Evolutionary conservation across 2,113 vertebrate genomes (phyloP).

Genomic region (Mesitornis unicolor): DNA sequence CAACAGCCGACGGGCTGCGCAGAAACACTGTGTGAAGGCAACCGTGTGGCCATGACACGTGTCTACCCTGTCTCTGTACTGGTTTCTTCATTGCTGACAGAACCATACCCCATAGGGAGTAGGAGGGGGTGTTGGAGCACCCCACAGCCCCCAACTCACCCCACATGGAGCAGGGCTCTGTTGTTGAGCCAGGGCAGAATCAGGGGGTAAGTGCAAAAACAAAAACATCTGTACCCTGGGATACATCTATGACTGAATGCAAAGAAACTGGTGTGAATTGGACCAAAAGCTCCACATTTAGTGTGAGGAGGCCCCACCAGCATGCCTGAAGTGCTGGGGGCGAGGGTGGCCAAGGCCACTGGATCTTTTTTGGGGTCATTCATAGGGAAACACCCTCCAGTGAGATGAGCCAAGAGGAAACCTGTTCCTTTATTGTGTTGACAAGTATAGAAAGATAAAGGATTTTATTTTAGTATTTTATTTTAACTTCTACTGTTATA

Average conservation of each 20-base stretch:
- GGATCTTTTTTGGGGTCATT: background rate
- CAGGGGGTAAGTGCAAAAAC: background rate
- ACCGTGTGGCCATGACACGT: rapidly evolving
- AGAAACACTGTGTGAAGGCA: background rate
- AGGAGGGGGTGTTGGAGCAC: background rate
- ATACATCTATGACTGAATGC: background rate
- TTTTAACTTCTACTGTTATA: background rate
- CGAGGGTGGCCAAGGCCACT: no score
- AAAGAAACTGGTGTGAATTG: background rate
- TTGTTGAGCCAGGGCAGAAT: background rate
- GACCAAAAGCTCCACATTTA: background rate
- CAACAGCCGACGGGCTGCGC: rapidly evolving
- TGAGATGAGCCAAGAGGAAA: background rate
- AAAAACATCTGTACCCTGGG: rapidly evolving
- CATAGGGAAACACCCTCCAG: background rate
- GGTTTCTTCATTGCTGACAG: background rate
- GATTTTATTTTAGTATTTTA: background rate
- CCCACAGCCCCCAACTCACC: background rate
- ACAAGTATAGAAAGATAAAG: background rate
- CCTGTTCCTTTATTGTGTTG: background rate
- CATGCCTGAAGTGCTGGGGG: background rate
- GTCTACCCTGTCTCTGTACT: background rate
- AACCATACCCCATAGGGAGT: background rate
- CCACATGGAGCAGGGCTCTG: rapidly evolving
- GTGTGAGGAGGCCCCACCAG: rapidly evolving